Percentiles rank a stretch among this genome's conserved stretches.
Evolutionary conservation across 1,140 invertebrate genomes (phyloP).

Genomic region (Aphaenogaster floridana): DNA sequence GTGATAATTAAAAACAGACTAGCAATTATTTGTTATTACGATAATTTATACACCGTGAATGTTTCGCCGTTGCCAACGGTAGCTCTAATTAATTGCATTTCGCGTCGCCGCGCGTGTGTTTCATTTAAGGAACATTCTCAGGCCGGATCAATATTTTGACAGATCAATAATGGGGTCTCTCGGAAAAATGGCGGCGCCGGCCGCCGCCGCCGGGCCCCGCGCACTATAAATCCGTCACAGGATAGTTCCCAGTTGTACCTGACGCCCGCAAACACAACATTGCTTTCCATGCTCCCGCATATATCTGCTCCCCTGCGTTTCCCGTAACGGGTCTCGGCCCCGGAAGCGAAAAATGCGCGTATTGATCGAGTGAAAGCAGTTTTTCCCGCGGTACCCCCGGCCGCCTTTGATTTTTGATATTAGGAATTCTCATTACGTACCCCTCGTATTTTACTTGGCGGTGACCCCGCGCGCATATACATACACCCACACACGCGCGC

Average conservation of each 20-base stretch:
- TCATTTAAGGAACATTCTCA: conserved; percentile 10
- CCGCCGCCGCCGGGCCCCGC: conserved; percentile 11
- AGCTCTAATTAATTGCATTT: conserved; percentile 33
- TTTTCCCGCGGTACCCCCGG: conserved; percentile 15
- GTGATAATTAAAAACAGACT: conserved; percentile 42
- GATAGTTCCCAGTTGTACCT: conserved; percentile 56
- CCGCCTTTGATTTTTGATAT: conserved; percentile 59
- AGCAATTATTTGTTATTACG: conserved; percentile 17
- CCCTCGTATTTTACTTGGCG: conserved; percentile 56
- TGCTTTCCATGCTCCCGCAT: conserved; percentile 42
- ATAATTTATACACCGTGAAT: conserved; percentile 13
- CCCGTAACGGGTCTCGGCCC: not conserved
- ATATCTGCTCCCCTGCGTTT: conserved; percentile 17
- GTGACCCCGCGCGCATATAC: not conserved
- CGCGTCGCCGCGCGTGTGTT: not conserved
- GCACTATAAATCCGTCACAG: conserved; percentile 57
- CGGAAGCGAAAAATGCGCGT: conserved; percentile 18
- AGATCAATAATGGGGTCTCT: conserved; percentile 37
- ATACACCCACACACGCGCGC: not conserved
- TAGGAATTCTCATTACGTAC: conserved; percentile 60
- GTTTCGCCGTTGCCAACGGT: not conserved
- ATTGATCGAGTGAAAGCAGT: conserved; percentile 34
- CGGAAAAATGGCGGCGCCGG: conserved; percentile 27
- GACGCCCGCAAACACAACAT: conserved; percentile 59
- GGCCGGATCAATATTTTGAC: conserved; percentile 44